A percentile compares a stretch with the other conserved stretches of the same genome.
These are phyloP conservation scores for Amphipoea lucens DNA, from an alignment of 2,888 invertebrate species.

Conservation along the genomic window DNA sequence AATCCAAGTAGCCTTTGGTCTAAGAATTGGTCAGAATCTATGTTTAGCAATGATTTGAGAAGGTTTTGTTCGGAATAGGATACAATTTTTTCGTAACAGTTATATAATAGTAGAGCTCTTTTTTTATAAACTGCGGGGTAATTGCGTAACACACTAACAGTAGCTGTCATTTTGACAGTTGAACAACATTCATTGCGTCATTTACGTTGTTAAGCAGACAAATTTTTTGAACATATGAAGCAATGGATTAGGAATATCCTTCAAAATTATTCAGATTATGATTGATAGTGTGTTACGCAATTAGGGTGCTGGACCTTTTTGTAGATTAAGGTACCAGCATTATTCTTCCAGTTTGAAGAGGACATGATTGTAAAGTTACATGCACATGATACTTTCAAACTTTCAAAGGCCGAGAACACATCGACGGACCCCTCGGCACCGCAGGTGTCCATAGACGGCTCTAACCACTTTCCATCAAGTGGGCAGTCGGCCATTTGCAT, in stretches of 20 bases:
- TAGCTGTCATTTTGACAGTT: not conserved
- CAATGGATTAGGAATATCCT: not conserved
- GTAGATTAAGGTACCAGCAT: not conserved
- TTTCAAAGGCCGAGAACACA: not conserved
- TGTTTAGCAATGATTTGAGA: not conserved
- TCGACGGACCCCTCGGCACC: not conserved
- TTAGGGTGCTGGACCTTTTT: not conserved
- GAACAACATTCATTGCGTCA: not conserved
- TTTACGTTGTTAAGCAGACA: not conserved
- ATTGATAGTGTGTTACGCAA: not conserved
- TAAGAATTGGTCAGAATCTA: not conserved
- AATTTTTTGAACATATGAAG: not conserved
- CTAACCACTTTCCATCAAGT: constrained; percentile 1
- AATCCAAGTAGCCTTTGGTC: not conserved
- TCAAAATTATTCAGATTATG: not conserved
- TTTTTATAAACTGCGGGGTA: not conserved
- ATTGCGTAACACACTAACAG: not conserved
- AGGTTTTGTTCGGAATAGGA: not conserved
- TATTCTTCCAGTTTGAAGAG: not conserved
- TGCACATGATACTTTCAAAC: not conserved
- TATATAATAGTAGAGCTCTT: no score
- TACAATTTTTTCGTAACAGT: not conserved
- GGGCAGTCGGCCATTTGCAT: not conserved
- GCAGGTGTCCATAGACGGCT: not conserved
- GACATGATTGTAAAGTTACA: not conserved